Percentiles rank a stretch among this genome's conserved stretches.
Evolutionary conservation across 2,888 invertebrate genomes (phyloP).

Genomic region (Eupithecia exiguata): DNA sequence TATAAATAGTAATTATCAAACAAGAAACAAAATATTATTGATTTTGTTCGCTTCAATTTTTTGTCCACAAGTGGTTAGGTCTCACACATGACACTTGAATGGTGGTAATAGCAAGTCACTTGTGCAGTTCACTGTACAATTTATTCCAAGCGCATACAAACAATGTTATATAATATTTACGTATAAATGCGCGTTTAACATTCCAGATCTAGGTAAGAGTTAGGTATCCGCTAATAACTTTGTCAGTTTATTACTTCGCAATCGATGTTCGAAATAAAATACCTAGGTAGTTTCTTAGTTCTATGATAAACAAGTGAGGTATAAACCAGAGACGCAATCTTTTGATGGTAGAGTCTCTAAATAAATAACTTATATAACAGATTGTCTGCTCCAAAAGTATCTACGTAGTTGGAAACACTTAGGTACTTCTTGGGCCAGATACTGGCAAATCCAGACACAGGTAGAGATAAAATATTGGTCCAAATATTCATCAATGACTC

Average conservation of each 20-base stretch:
- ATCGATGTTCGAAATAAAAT: constrained; percentile 44
- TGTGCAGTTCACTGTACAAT: constrained; percentile 47
- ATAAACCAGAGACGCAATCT: background rate
- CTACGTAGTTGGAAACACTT: background rate
- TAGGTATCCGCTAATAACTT: constrained; percentile 58
- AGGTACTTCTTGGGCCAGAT: background rate
- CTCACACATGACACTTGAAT: background rate
- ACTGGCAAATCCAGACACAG: background rate
- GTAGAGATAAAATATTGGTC: background rate
- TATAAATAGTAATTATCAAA: too few species aligned
- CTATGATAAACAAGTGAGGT: background rate
- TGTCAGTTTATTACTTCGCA: constrained; percentile 53
- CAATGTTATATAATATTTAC: constrained; percentile 65
- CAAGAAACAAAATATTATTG: too few species aligned
- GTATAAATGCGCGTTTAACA: constrained; percentile 67
- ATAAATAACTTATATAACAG: background rate
- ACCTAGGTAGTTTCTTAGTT: background rate
- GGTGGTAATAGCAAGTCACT: background rate
- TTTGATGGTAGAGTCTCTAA: background rate
- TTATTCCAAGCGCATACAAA: constrained; percentile 63
- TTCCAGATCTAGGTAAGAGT: constrained; percentile 70
- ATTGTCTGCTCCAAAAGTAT: background rate
- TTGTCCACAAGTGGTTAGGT: too few species aligned
- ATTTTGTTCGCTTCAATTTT: too few species aligned
- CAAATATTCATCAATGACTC: constrained; percentile 22